These are phyloP conservation scores for Amphipoea oculea DNA, from an alignment of 2,888 invertebrate genomes.

Conservation along the genomic window DNA sequence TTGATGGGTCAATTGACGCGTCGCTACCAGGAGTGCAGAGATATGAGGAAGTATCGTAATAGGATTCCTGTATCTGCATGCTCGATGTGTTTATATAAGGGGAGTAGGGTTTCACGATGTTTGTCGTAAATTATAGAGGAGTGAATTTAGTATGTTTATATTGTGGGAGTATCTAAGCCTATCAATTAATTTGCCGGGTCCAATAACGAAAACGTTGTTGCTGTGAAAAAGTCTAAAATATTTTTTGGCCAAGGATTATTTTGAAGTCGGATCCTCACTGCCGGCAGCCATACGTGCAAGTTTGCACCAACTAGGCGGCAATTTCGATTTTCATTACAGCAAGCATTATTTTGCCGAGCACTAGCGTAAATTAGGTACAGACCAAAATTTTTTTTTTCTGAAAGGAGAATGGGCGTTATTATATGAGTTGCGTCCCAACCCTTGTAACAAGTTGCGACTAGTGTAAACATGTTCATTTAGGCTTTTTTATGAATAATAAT, in stretches of 20 bases:
- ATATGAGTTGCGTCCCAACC: no score
- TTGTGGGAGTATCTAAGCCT: background rate
- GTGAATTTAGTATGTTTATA: background rate
- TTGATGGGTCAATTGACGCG: slow-evolving; percentile 57
- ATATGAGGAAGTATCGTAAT: slow-evolving; percentile 40
- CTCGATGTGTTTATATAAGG: background rate
- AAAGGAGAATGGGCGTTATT: no score
- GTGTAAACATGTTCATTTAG: no score
- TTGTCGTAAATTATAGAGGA: no score
- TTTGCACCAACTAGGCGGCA: background rate
- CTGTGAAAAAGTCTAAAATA: background rate
- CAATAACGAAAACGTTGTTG: background rate
- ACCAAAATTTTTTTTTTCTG: background rate
- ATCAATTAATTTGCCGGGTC: background rate
- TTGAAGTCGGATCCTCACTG: background rate
- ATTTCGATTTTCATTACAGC: background rate
- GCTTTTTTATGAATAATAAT: no score
- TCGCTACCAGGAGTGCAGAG: background rate
- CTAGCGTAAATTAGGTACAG: background rate
- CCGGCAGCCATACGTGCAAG: background rate
- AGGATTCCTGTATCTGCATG: slow-evolving; percentile 3
- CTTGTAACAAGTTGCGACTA: no score
- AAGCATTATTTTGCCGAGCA: background rate
- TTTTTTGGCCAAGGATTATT: background rate
- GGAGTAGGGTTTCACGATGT: background rate